Base-by-base conservation (phyloP, 2,113 vertebrate species). In the Grallaria varia region DNA sequence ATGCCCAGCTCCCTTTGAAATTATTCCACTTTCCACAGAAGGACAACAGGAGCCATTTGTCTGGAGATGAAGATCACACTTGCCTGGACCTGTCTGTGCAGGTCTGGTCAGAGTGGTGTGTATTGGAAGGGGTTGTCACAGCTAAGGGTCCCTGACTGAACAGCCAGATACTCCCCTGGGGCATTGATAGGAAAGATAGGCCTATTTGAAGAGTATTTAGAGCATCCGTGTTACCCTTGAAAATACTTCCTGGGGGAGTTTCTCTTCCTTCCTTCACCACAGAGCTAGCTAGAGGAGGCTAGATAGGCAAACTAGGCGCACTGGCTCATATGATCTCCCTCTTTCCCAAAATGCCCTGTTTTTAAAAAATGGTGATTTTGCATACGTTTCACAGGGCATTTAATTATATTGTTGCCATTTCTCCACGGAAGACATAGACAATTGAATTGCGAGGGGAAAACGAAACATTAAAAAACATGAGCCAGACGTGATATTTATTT, bases 151-250 rank as follows among this genome's bases (percentile, higher is more conserved):
- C 85, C 68, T 80, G 78, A 12, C 2, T 69, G 47, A 56, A 45
- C 2, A 3, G 63, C 40, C 76, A 93, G 37, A 55, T 88, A 58
- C 45, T 56, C 23, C 42, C 66, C 63, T 44, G 50, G 33, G 86
- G 62, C 1, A 0, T 58, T 0, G 0, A 42, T 12, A 66, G 86
- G 33, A 73, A 33, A 90, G 95, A 84, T 21, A 96, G 63, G 55
- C 33, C 63, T 88, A 28, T 93, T 83, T 95, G 88, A 94, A 90
- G 76, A 84, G 92, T 30, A 85, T 58, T 97, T 96, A 97, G 96
- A 97, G 63, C 68, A 84, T 67, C 75, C 71, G 30, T 95, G 95
- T 50, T 93, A 97, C 39, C 39, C 60, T 47, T 0, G 7, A 88
- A 89, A 94, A 84, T 77, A 83, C 56, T 83, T 88, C 79, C 90